Evolutionary conservation across 1,140 invertebrate genomes (phyloP), one percentile per base, ranked within the genome.

Genomic region (Habropoda laboriosa): DNA sequence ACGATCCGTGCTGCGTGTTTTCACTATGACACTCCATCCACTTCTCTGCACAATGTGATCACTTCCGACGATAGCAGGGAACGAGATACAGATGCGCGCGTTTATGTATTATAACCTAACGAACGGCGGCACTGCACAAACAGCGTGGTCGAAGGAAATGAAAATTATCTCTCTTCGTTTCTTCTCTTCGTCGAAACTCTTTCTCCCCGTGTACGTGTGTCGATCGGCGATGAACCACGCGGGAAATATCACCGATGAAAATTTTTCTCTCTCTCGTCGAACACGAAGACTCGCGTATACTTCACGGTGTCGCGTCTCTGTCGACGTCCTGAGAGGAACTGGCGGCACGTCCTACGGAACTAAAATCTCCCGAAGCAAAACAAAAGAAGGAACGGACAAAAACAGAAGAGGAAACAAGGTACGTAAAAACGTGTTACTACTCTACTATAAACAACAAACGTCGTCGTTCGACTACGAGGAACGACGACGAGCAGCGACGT

Each of bases 1-100:
- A 88, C 82, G 85, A 87, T 86, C 82, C 82, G 82, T 88, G 58
- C 21, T 83, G 66, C 72, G 32, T 70, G 78, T 73, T 87, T 70
- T 87, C 90, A 89, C 90, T 87, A 77, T 79, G 68, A 88, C 86
- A 91, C 89, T 91, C 89, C 90, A 92, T 90, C 79, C 87, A 91
- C 82, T 81, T 61, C 40, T 47, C 3, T 21, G 51, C 80, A 80
- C 85, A 81, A 67, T 38, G 51, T 63, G 58, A 76, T 60, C 83
- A 82, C 84, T 79, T 72, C 12, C 57, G 55, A 71, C 57, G 55
- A 75, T 5, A 32, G 42, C 30, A 55, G n/a, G 27, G 18, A 18
- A 30, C 35, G 16, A 45, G 27, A 66, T 16, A 16, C 6, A 18
- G 47, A 27, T 27, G 21, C 30, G n/a, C n/a, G 18, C 1, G n/a